These are phyloP conservation scores for Monochamus saltuarius DNA, from an alignment of 1,140 invertebrate genomes.

Conservation along the genomic window DNA sequence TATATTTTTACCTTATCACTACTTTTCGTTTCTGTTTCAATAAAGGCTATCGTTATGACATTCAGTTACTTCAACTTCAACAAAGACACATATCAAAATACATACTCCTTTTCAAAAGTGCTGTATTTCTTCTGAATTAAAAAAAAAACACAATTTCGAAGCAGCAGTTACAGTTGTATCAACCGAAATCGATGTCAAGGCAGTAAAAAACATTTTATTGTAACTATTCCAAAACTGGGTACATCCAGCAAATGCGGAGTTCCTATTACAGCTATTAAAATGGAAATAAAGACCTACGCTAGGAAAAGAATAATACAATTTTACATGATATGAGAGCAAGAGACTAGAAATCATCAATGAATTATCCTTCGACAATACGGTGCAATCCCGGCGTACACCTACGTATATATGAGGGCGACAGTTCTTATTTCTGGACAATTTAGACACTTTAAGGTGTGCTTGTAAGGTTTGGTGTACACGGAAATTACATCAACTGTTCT, in stretches of 20 bases:
- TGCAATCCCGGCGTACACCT: neutral
- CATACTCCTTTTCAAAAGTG: too few species aligned
- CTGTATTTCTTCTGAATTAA: too few species aligned
- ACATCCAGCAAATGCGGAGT: neutral
- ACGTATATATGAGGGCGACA: neutral
- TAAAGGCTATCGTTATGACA: too few species aligned
- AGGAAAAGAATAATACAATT: neutral
- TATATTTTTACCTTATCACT: too few species aligned
- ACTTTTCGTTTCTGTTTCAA: too few species aligned
- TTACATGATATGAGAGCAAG: slow-evolving; percentile 6
- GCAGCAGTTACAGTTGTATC: neutral
- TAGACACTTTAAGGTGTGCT: neutral
- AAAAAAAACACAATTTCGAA: too few species aligned
- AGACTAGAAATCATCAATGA: slow-evolving; percentile 4
- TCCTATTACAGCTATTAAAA: neutral
- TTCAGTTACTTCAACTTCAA: too few species aligned
- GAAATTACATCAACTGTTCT: neutral
- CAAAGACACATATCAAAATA: too few species aligned
- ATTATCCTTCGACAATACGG: neutral
- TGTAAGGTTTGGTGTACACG: neutral
- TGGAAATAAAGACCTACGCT: neutral
- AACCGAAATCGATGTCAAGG: neutral
- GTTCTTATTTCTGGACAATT: neutral
- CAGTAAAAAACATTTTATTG: neutral
- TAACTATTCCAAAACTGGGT: neutral